Base-by-base conservation (phyloP, 2,797 vertebrate genomes). In the Gobio occitaniae region DNA sequence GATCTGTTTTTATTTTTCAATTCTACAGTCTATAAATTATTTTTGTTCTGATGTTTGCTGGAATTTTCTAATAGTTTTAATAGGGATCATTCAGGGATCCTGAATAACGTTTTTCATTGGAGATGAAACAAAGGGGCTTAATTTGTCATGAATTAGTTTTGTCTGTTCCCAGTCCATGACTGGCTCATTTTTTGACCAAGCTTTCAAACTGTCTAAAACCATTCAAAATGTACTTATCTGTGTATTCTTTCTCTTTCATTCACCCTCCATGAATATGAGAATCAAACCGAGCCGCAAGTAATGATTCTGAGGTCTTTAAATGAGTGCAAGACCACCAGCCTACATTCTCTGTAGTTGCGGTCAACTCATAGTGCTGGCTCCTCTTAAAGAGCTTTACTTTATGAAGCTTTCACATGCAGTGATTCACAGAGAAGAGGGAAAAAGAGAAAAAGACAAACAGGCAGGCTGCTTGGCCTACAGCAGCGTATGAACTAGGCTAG, bases 271-370 rank as follows among this genome's bases (percentile, higher is more conserved):
- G 50, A 38, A 38, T 38, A 54, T 80, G 52, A 47, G 77, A 88
- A 80, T 41, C 44, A 61, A 83, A 72, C 41, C 6, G 71, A 84
- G 29, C 66, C 44, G 29, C 47, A 44, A 61, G 17, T 44, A 84
- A 32, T 59, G 65, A 66, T 65, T 70, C 78, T n/a, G 21, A 78
- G 6, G 32, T 50, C 59, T 54, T 54, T 80, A 54, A 86, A 54
- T 50, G 56, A 78, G 21, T 50, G n/a, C 65, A 78, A 25, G 41
- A n/a, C 56, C 48, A 65, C 19, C 75, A 32, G 47, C 21, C 38
- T 70, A 25, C 71, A 61, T 70, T 54, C 38, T 66, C 25, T 80
- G 76, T 84, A 82, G 65, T 79, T 88, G 69, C 63, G 80, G 78
- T 86, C 41, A 38, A 59, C 69, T 80, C 16, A 78, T 56, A 68